Base-by-base conservation (phyloP, 2,888 invertebrate species). In the Netelia virgata region DNA sequence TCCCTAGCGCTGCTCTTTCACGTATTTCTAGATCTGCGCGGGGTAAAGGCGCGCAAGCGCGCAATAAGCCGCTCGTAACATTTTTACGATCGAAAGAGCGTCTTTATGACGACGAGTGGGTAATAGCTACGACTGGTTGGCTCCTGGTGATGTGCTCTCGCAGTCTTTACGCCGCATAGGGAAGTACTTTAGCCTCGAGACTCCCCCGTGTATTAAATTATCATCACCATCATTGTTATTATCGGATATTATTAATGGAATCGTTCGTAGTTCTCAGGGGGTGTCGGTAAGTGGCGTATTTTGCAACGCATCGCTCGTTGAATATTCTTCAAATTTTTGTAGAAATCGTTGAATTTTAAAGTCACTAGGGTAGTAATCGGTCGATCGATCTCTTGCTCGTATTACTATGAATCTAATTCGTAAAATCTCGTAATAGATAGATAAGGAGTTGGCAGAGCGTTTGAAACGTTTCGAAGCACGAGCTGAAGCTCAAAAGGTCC, bases 21-120 rank as follows among this genome's bases (percentile, higher is more conserved):
- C 6, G 57, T 57, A 57, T 23, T 68, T 68, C 43, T 50, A 57
- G 57, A 57, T 63, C 43, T 64, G 36, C 55, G 63, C 69, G 74
- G 74, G 69, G 36, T 36, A 36, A 36, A 6, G 36, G 36, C 36
- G 79, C 59, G 68, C 68, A 18, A 57, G 50, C 59, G 81, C 86
- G 88, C 89, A 89, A 89, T 89, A 90, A 90, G 88, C 76, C 82
- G 85, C 88, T 90, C 90, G 89, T 91, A 91, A 92, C 88, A 88
- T 89, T 91, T 92, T 91, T 91, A 91, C 86, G 91, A 89, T 89
- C 87, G 86, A 86, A 87, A 81, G 83, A 74, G 82, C 82, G 76
- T 84, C 86, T 84, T 84, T 84, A 82, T 82, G 74, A 78, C 78
- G 70, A 64, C 53, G 66, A 78, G 81, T 84, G 74, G 73, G 63